These are phyloP conservation scores for Eidolon dupreanum DNA, from an alignment of 2,797 vertebrate genomes.

Conservation along the genomic window DNA sequence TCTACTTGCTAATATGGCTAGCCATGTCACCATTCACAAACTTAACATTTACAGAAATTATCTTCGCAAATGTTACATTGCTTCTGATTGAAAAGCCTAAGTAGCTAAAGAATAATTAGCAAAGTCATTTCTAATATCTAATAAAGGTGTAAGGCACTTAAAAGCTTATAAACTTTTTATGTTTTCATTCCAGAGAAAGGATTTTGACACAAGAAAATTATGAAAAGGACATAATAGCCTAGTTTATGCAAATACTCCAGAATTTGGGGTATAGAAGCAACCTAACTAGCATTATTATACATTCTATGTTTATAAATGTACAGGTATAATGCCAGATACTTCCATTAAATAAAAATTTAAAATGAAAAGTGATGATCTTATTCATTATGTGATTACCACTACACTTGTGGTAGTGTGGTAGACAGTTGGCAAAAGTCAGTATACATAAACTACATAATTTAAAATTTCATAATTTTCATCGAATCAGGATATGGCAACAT, in stretches of 20 bases:
- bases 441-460: not conserved
- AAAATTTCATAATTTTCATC: slow-evolving; percentile 6
- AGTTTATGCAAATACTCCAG: slow-evolving; percentile 41
- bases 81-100: slow-evolving; percentile 43
- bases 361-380: slow-evolving; percentile 15
- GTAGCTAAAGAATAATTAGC: slow-evolving; percentile 31
- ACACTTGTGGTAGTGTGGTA: not conserved
- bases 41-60: not conserved
- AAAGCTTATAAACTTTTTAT: not conserved
- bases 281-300: slow-evolving; percentile 24
- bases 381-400: not conserved
- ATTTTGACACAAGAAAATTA: slow-evolving; percentile 29
- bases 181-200: slow-evolving; percentile 6
- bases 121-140: not conserved
- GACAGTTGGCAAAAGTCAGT: not conserved
- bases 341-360: not conserved
- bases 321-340: not conserved
- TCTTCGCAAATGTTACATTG: slow-evolving; percentile 22
- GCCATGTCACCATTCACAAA: not conserved
- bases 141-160: not conserved
- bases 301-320: slow-evolving; percentile 28
- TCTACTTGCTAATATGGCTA: not conserved
- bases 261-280: slow-evolving; percentile 22
- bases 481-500: not conserved
- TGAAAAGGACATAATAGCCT: not conserved